phyloP scores from a whole-genome alignment of 2,888 invertebrate species.

The Rugalucina vietnamica region DNA sequence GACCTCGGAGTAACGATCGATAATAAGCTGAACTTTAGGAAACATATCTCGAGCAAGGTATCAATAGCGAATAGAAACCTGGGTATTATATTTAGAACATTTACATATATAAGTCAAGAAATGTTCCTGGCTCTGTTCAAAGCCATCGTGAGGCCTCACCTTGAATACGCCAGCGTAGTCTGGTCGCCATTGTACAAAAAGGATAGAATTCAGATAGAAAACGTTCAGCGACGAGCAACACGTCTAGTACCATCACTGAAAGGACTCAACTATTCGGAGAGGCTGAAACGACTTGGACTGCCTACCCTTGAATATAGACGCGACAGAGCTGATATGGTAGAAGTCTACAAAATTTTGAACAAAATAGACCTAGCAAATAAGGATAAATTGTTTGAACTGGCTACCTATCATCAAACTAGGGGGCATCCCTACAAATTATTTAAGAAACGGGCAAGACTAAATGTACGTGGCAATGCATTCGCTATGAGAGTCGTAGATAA shows the following conservation, averaged over 20 bases:
- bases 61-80: constrained; percentile 26
- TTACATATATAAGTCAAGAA: constrained; percentile 10
- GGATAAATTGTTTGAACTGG: too few species aligned
- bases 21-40: constrained; percentile 6
- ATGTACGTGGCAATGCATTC: too few species aligned
- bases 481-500: too few species aligned
- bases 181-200: constrained; percentile 27
- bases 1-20: constrained; percentile 24
- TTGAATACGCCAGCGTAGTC: constrained; percentile 24
- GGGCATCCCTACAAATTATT: too few species aligned
- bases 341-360: too few species aligned
- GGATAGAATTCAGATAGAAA: constrained; percentile 3
- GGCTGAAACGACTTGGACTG: neutral
- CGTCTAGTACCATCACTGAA: neutral
- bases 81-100: constrained; percentile 24
- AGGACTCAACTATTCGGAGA: too few species aligned
- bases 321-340: neutral
- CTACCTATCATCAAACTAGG: too few species aligned
- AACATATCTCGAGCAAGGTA: constrained; percentile 13
- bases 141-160: constrained; percentile 30
- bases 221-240: constrained; percentile 29
- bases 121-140: constrained; percentile 33
- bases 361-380: too few species aligned
- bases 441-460: too few species aligned
- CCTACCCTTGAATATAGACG: neutral